These are phyloP conservation scores for Stenodema calcarata DNA, from an alignment of 2,888 invertebrate genomes.

Conservation along the genomic window DNA sequence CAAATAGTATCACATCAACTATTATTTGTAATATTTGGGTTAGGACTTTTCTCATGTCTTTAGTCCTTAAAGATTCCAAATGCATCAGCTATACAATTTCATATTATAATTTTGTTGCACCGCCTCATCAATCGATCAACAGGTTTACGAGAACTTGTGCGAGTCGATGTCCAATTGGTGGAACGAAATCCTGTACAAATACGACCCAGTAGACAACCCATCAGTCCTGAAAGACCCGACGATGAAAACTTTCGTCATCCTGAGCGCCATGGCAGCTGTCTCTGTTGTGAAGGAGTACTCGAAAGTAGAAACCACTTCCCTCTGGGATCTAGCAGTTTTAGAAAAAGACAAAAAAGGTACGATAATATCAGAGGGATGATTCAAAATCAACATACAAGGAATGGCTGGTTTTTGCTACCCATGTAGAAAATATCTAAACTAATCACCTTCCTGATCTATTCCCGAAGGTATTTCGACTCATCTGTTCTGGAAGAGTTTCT, in stretches of 20 bases:
- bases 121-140: constrained; percentile 54
- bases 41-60: too few relatives aligned
- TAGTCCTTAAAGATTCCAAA: too few relatives aligned
- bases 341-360: constrained; percentile 37
- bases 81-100: too few relatives aligned
- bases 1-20: too few relatives aligned
- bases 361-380: neutral
- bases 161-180: constrained; percentile 76
- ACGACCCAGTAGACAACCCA: constrained; percentile 78
- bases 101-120: too few relatives aligned
- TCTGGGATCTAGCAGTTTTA: constrained; percentile 24
- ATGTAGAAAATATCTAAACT: too few relatives aligned
- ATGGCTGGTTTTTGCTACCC: too few relatives aligned
- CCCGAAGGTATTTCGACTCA: constrained; percentile 7
- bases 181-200: constrained; percentile 81
- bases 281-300: constrained; percentile 70
- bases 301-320: constrained; percentile 12
- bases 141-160: constrained; percentile 71
- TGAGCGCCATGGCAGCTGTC: constrained; percentile 70
- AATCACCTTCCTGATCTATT: too few relatives aligned
- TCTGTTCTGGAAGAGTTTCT: constrained; percentile 31
- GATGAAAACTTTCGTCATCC: constrained; percentile 53
- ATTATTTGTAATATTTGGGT: too few relatives aligned
- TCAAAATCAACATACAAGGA: too few relatives aligned
- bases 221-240: constrained; percentile 57